Percentiles rank a stretch among this genome's conserved stretches.
Evolutionary conservation across 2,888 invertebrate genomes (phyloP).

Genomic region (Drymonia ruficornis): DNA sequence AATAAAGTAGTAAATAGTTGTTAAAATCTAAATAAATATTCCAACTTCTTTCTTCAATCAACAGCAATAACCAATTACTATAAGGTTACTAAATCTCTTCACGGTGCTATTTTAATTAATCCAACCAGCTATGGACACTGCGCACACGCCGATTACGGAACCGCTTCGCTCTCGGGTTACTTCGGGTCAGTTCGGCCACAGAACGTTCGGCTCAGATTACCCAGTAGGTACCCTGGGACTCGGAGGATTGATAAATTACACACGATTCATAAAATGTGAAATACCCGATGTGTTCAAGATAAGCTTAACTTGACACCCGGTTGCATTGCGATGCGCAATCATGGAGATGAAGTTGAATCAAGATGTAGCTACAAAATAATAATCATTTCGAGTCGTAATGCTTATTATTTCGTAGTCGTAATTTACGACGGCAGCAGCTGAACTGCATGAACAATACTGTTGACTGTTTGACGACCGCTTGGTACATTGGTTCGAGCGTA

Average conservation of each 20-base stretch:
- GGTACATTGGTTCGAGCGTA: no score
- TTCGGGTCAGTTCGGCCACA: constrained; percentile 34
- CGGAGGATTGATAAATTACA: constrained; percentile 32
- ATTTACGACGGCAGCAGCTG: no score
- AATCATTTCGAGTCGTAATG: no score
- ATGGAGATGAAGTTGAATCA: not conserved
- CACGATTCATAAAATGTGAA: constrained; percentile 33
- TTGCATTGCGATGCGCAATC: constrained; percentile 21
- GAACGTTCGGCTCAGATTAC: constrained; percentile 30
- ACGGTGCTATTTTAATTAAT: constrained; percentile 34
- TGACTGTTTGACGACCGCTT: no score
- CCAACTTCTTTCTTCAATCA: no score
- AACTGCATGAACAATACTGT: no score
- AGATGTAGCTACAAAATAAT: not conserved
- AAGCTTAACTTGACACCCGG: constrained; percentile 25
- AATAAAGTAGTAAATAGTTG: no score
- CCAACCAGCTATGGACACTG: constrained; percentile 21
- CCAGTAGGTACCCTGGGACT: constrained; percentile 14
- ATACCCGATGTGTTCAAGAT: constrained; percentile 31
- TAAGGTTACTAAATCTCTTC: not conserved
- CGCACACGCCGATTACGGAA: constrained; percentile 30
- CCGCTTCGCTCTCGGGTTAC: constrained; percentile 20
- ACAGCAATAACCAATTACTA: no score
- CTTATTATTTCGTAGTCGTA: no score
- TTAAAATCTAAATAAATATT: no score